Evolutionary conservation across 2,113 vertebrate genomes (phyloP), one percentile per base, ranked within the genome.

Genomic region (Lepus americanus): DNA sequence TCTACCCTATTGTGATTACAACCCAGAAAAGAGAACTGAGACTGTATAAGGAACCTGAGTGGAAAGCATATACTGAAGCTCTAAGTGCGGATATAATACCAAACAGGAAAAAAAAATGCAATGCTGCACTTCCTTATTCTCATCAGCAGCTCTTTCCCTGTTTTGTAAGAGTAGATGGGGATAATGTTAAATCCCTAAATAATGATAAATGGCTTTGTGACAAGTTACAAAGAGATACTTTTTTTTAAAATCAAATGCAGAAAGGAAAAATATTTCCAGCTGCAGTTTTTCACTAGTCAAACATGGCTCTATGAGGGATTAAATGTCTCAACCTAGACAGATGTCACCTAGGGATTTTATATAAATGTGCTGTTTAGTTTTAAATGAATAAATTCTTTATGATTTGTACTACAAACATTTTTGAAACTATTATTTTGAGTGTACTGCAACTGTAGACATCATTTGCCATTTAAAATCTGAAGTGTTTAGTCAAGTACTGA

Each of bases 401-500:
- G 94, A 94, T 96, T 90, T 97, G 95, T 97, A 95, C 94, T 97
- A 94, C 90, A 96, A 61, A 31, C 59, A 94, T 92, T 89, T 88
- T 97, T 95, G 86, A 87, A 97, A 94, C 79, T 95, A 78, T 70
- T 11, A 96, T 69, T 97, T 93, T 90, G 88, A 96, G 84, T 94
- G 92, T 64, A 96, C 63, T 88, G 63, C 81, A 97, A 87, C 93
- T 96, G 89, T 93, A 92, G 85, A 98, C 92, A 95, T 93, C 89
- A 94, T 96, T 92, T 97, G 93, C 94, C 81, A 93, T 95, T 96
- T 92, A 96, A 97, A 89, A 94, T 59, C 17, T 19, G 14, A 96
- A 96, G 84, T 95, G 77, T 98, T 97, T 91, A 95, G 96, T 96
- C 95, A 97, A 96, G 94, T 96, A 97, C 79, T 95, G 95, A 97